Base-by-base conservation (phyloP, 2,113 vertebrate genomes). In the Hipposideros armiger region DNA sequence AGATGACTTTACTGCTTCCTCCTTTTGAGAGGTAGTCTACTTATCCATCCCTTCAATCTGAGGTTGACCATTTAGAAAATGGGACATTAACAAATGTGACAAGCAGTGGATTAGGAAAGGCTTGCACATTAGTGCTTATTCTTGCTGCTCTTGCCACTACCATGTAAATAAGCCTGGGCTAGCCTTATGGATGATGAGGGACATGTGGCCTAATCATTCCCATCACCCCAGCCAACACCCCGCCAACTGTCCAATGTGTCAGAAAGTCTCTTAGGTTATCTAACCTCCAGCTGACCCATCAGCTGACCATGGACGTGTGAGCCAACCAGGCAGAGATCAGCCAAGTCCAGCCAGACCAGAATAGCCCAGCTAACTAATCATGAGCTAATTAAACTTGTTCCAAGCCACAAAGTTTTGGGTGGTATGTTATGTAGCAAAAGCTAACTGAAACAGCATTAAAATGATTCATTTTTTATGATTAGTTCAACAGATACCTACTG, bases 391-490 rank as follows among this genome's bases (percentile, higher is more conserved):
- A 90, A 70, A 52, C 9, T 83, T 87, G 40, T 45, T 81, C 78
- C 56, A 93, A 91, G 42, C n/a, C 73, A 73, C 28, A 11, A 56
- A 45, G 16, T 81, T 77, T 58, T 5, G 54, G 45, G 69, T 90
- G 36, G 24, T 28, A 91, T 67, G 81, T 78, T 90, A 95, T 47
- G 16, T 45, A 84, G 78, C 47, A 89, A 95, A 97, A 87, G 76
- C n/a, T 81, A 91, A 89, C 64, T 67, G 32, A 80, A 82, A 86
- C 58, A 86, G 42, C 30, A 91, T n/a, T 72, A 42, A 60, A 91
- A 60, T 50, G 64, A 85, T 54, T 40, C 28, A 54, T 3, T 28
- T 45, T 50, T 86, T 90, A 70, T 74, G 8, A 76, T 62, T 40
- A 82, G 20, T 56, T 73, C 50, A 84, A 83, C 24, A 69, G 74